phyloP scores from a whole-genome alignment of 23 tunicate genomes.

The Corella eumyota region DNA sequence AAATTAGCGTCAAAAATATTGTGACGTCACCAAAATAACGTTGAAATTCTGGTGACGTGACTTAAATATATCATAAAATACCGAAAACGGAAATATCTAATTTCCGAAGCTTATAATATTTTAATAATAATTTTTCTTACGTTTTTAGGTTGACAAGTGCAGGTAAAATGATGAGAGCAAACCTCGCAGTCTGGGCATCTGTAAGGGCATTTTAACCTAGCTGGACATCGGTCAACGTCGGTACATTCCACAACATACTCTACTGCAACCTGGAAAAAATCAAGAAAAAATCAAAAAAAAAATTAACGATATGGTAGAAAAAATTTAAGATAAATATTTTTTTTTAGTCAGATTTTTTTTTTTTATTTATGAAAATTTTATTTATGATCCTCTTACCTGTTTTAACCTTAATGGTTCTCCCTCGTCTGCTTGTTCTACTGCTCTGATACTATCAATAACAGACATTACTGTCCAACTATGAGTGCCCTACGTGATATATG shows the following conservation, averaged over 20 bases:
- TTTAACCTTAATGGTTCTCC: slow-evolving; percentile 14
- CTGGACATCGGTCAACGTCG: slow-evolving; percentile 23
- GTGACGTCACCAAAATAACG: no score
- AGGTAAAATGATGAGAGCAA: slow-evolving; percentile 75
- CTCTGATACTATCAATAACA: slow-evolving; percentile 26
- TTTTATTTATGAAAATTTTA: neutral
- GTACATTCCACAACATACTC: slow-evolving; percentile 29
- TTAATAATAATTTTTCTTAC: no score
- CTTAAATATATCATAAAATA: no score
- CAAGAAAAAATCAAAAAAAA: neutral
- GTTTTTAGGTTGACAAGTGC: slow-evolving; percentile 29
- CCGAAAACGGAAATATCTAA: no score
- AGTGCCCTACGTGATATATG: slow-evolving; percentile 10
- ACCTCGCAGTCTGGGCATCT: slow-evolving; percentile 59
- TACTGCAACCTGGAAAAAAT: slow-evolving; percentile 32
- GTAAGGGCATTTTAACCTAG: slow-evolving; percentile 55
- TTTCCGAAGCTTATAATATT: no score
- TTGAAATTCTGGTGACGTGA: no score
- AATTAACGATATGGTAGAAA: no score
- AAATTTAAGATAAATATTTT: no score
- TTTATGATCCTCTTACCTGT: neutral
- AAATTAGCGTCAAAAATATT: no score
- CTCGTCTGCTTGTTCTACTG: slow-evolving; percentile 16
- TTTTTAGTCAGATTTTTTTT: no score
- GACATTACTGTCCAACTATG: slow-evolving; percentile 42